phyloP scores from a whole-genome alignment of 2,888 invertebrate species.

The Glaucopsyche alexis region DNA sequence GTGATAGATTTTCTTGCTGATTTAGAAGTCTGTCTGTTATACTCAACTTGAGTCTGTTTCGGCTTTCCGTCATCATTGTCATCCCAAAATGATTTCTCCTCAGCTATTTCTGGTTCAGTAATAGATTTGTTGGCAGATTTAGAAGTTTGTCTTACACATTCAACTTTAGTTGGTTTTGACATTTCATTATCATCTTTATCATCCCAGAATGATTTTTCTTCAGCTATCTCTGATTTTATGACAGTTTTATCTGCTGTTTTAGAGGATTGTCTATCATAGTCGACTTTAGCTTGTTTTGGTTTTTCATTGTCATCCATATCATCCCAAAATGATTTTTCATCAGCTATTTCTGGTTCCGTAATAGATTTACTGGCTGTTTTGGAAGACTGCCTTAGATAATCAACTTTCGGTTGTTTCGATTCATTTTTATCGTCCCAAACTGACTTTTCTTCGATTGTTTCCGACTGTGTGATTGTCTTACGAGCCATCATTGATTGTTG shows the following conservation, averaged over 20 bases:
- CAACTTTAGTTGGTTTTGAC: conserved; percentile 44
- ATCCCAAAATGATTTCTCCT: conserved; percentile 62
- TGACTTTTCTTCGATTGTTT: conserved; percentile 40
- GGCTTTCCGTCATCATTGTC: conserved; percentile 49
- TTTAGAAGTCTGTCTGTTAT: conserved; percentile 49
- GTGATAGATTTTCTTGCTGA: conserved; percentile 48
- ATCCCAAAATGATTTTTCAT: conserved; percentile 42
- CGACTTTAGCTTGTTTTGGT: conserved; percentile 38
- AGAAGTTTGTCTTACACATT: conserved; percentile 52
- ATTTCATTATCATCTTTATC: conserved; percentile 50
- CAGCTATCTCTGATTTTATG: conserved; percentile 48
- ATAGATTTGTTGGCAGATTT: conserved; percentile 44
- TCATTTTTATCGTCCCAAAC: conserved; percentile 52
- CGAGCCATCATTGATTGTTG: conserved; percentile 40
- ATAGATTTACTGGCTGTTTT: not conserved
- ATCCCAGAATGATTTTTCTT: conserved; percentile 62
- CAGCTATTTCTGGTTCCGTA: conserved; percentile 29
- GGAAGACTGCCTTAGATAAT: conserved; percentile 48
- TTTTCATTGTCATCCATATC: conserved; percentile 48
- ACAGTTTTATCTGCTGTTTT: conserved; percentile 43
- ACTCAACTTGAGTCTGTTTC: conserved; percentile 47
- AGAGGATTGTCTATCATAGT: conserved; percentile 48
- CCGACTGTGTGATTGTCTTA: conserved; percentile 42
- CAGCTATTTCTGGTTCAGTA: conserved; percentile 47
- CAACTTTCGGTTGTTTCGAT: conserved; percentile 50